phyloP scores from a whole-genome alignment of 2,113 vertebrate genomes.

The Rhagologus leucostigma region DNA sequence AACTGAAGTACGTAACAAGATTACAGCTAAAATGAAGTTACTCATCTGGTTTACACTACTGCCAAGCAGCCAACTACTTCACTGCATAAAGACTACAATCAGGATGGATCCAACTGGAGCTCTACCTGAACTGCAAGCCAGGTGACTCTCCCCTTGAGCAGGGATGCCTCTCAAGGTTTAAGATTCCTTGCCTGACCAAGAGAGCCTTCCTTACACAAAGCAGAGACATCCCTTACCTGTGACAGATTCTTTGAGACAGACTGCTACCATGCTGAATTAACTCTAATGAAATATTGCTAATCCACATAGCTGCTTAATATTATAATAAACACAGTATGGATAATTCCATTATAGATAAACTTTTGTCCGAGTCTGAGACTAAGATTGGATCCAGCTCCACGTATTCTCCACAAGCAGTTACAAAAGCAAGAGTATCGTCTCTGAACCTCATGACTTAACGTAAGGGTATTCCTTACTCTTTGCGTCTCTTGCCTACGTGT shows the following conservation, averaged over 20 bases:
- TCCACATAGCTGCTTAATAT: not conserved
- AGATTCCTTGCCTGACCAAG: not conserved
- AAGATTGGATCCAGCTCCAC: not conserved
- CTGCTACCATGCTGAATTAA: not conserved
- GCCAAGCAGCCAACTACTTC: not conserved
- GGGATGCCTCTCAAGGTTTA: not conserved
- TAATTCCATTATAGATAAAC: not conserved
- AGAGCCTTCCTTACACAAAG: not conserved
- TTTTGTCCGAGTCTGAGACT: not conserved
- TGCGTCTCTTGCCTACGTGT: rapidly evolving
- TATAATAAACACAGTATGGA: not conserved
- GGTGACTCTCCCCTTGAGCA: not conserved
- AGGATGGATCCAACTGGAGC: not conserved
- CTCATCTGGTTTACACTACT: not conserved
- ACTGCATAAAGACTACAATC: not conserved
- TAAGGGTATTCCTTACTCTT: not conserved
- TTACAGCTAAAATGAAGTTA: not conserved
- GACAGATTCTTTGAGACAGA: not conserved
- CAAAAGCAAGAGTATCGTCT: not conserved
- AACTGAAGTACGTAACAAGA: not conserved
- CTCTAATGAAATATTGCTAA: not conserved
- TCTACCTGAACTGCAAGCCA: not conserved
- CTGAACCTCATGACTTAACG: not conserved
- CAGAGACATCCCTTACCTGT: not conserved
- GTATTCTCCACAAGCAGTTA: not conserved